Evolutionary conservation across 1,140 invertebrate genomes (phyloP), one percentile per base, ranked within the genome.

Genomic region (Pararge aegeria): DNA sequence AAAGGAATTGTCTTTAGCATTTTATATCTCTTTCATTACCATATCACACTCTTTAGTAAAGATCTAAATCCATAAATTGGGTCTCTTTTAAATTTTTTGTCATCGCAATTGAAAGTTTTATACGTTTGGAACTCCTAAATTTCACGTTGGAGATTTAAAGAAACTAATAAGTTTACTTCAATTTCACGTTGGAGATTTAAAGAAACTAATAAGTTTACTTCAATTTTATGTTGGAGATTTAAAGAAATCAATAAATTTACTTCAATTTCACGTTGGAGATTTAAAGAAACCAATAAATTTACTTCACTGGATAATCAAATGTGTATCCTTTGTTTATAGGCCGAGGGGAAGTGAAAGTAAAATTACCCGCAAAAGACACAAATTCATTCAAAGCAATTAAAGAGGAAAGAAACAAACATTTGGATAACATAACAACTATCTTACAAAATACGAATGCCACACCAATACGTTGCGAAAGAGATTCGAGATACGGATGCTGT

Each of bases 361-460:
- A 46, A 19, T 12, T 12, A 13, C 29, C 9, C 38, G 10, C 1
- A 12, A 40, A 20, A 34, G 30, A 7, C n/a, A 7, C 30, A 34
- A 34, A 34, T 12, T 10, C 30, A 12, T 3, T 20, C 13, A 57
- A 57, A 37, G 21, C 38, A 15, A 56, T 29, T 34, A 21, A 34
- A 9, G n/a, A 48, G 10, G 73, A 74, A 63, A 29, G 71, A n/a
- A 55, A 60, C 15, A 73, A 73, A 66, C 71, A 75, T 20, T 61
- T 64, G 4, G 63, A 77, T 0, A 82, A 82, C 27, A 68, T 82
- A 6, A 46, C 58, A 4, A 67, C 62, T 0, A 56, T 79, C 13
- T 18, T 79, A 6, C 59, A 69, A 24, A 53, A 67, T 19, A 74
- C 79, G 0, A 82, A 82, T 29, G 79, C 79, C 0, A 74, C 78